Evolutionary conservation across 2,797 vertebrate genomes (phyloP), one percentile per base, ranked within the genome.

Genomic region (Gymnodraco acuticeps): DNA sequence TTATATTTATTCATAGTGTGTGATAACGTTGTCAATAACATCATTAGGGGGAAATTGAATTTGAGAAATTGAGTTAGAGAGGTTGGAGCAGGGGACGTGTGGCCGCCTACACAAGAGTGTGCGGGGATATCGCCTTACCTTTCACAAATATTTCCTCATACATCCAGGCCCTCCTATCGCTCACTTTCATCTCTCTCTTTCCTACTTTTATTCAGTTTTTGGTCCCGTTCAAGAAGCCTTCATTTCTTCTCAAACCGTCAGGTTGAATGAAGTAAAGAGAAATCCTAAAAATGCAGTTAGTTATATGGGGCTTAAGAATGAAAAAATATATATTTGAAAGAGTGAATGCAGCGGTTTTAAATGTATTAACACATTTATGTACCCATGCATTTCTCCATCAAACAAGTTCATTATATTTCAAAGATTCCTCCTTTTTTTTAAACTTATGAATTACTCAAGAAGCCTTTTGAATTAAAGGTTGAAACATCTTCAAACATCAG

Each of bases 61-160:
- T 94, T 90, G 59, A 87, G 61, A 92, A 94, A 95, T 93, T 89
- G 88, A 94, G 91, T 95, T 94, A 93, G 75, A 83, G 73, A 79
- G 84, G 65, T 78, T 90, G 85, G 77, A 90, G 80, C 64, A 7
- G 54, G 80, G 79, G 76, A 86, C 76, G 48, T 31, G 75, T 78
- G 87, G 76, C 70, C 48, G 77, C 86, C 83, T 80, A 63, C 75
- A 68, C 80, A 82, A 4, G 63, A 88, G 73, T 82, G 76, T 79
- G 84, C 33, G 81, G 79, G 80, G 88, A 86, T 92, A 91, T 95
- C 74, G 7, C 62, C 82, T 93, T 94, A 88, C 92, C 70, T 58
- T 77, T 61, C 64, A 77, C 73, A 88, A 87, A 84, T 87, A 88
- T 92, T 86, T 86, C 78, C 77, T 87, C 88, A 88, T 76, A 59